Conservation (phyloP, 1,140 invertebrate genomes). For the Diorhabda elongata region DNA sequence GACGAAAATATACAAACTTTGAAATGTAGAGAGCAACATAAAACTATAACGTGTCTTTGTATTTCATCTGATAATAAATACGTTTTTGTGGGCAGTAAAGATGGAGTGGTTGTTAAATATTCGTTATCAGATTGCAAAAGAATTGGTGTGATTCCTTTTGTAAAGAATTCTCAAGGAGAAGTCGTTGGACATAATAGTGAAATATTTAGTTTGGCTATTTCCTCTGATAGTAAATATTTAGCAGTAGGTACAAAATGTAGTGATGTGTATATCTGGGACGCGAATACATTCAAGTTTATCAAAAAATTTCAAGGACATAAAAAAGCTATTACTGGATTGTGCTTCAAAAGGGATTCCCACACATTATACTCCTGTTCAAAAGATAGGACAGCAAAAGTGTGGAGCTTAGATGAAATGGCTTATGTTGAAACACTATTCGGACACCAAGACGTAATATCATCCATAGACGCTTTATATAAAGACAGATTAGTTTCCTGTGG, state of each 20-base stretch:
- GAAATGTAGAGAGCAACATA: slow-evolving; percentile 69
- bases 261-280: slow-evolving; percentile 81
- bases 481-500: slow-evolving; percentile 87
- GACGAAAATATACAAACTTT: slow-evolving; percentile 52
- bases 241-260: slow-evolving; percentile 72
- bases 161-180: slow-evolving; percentile 47
- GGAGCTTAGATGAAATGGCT: slow-evolving; percentile 92
- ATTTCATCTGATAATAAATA: slow-evolving; percentile 69
- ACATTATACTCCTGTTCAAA: slow-evolving; percentile 80
- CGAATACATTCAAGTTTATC: slow-evolving; percentile 68
- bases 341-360: slow-evolving; percentile 84
- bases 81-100: slow-evolving; percentile 83
- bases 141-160: slow-evolving; percentile 51
- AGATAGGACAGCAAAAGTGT: slow-evolving; percentile 86
- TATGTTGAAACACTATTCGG: slow-evolving; percentile 96
- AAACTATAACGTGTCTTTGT: slow-evolving; percentile 77
- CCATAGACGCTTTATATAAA: slow-evolving; percentile 79
- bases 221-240: slow-evolving; percentile 81
- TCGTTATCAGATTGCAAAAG: slow-evolving; percentile 53
- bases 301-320: slow-evolving; percentile 81
- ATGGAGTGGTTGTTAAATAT: slow-evolving; percentile 86
- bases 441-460: slow-evolving; percentile 82
- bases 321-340: slow-evolving; percentile 69
- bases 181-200: slow-evolving; percentile 55
- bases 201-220: slow-evolving; percentile 71